A percentile compares a stretch with the other conserved stretches of the same genome.
phyloP scores from a whole-genome alignment of 2,888 invertebrate genomes.

The Caenorhabditis angaria region DNA sequence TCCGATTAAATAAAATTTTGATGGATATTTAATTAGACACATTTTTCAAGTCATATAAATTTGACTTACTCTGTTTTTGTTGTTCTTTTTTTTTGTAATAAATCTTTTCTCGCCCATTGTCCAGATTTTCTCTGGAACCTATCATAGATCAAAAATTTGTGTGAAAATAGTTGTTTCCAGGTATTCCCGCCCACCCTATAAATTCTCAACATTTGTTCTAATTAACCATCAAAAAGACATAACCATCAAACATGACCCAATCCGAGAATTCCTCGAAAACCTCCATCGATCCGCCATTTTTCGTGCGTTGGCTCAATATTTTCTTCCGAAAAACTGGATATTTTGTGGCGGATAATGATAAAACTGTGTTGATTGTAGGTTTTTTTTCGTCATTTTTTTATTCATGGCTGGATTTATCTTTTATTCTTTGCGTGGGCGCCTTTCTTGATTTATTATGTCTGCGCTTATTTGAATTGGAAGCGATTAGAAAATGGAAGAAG shows the following conservation, averaged over 20 bases:
- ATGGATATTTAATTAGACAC: too few relatives aligned
- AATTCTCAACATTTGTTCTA: too few relatives aligned
- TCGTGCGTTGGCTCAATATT: slow-evolving; percentile 51
- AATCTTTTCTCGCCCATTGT: background rate
- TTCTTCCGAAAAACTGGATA: slow-evolving; percentile 51
- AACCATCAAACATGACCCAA: too few relatives aligned
- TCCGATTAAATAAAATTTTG: too few relatives aligned
- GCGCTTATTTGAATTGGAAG: too few relatives aligned
- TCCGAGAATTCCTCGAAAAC: background rate
- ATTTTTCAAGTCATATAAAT: too few relatives aligned
- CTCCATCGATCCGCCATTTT: slow-evolving; percentile 45
- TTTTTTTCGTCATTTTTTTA: slow-evolving; percentile 1
- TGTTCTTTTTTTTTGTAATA: too few relatives aligned
- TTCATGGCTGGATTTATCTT: too few relatives aligned
- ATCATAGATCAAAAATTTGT: background rate
- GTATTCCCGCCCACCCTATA: too few relatives aligned
- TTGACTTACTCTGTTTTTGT: too few relatives aligned
- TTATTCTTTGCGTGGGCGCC: background rate
- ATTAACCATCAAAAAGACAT: too few relatives aligned
- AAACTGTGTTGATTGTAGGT: slow-evolving; percentile 57
- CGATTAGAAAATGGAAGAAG: background rate
- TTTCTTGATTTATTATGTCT: background rate
- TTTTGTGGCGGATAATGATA: slow-evolving; percentile 60
- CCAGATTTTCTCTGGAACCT: background rate
- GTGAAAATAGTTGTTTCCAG: background rate